These are phyloP conservation scores for Gulo gulo DNA, from an alignment of 2,113 vertebrate genomes.

Conservation along the genomic window DNA sequence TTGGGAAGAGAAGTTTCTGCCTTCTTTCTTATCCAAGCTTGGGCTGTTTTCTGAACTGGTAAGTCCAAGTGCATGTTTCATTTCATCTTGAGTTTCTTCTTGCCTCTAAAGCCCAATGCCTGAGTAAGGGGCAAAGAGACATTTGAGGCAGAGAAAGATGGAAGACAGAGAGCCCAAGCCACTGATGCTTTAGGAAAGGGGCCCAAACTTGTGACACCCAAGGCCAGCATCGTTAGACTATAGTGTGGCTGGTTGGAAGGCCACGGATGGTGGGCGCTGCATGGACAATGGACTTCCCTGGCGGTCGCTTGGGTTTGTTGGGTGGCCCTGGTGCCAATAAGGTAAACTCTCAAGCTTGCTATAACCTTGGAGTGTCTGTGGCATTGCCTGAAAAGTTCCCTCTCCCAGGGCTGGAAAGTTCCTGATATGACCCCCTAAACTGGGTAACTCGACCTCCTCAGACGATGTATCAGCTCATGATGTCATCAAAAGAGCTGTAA, in stretches of 20 bases:
- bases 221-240: neutral
- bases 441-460: neutral
- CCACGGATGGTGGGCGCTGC: neutral
- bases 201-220: neutral
- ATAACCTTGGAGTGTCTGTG: neutral
- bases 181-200: neutral
- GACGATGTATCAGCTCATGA: neutral
- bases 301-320: neutral
- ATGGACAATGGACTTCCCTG: neutral
- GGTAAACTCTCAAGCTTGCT: neutral
- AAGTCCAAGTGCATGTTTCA: neutral
- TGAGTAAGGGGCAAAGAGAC: neutral
- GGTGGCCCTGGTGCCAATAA: neutral
- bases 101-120: neutral
- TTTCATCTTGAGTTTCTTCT: neutral
- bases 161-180: neutral
- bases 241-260: neutral
- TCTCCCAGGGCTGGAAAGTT: neutral
- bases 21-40: neutral
- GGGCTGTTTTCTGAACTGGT: neutral
- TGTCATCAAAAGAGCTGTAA: neutral
- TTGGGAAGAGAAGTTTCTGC: neutral
- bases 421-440: neutral
- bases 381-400: neutral
- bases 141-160: neutral